Conservation (phyloP, 2,797 vertebrate genomes). For the Macrochelys suwanniensis region DNA sequence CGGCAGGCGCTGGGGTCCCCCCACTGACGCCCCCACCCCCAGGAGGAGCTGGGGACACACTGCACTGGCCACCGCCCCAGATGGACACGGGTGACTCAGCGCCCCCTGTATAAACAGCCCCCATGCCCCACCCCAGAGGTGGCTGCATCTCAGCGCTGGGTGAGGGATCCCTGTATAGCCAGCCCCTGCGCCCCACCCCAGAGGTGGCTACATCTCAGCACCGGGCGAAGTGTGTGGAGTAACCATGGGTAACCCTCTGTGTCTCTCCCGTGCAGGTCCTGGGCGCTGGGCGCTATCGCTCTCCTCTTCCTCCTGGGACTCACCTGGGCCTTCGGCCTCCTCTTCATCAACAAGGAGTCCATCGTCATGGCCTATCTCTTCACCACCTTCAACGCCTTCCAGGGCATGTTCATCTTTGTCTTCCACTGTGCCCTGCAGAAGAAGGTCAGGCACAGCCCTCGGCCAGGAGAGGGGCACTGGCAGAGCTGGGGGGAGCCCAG, state of each 20-base stretch:
- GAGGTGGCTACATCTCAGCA: background rate
- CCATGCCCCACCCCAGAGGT: background rate
- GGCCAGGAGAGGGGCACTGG: background rate
- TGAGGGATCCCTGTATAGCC: background rate
- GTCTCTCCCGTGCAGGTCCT: constrained; percentile 84
- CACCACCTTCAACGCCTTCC: constrained; percentile 96
- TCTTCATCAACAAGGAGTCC: constrained; percentile 94
- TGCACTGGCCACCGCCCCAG: background rate
- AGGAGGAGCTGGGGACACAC: background rate
- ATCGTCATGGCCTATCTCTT: constrained; percentile 95
- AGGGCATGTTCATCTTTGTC: constrained; percentile 97
- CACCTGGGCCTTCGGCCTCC: constrained; percentile 94
- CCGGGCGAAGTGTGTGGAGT: background rate
- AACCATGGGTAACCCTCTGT: background rate
- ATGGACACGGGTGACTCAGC: background rate
- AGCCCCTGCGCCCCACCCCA: background rate
- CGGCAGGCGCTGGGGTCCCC: background rate
- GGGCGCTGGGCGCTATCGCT: constrained; percentile 91
- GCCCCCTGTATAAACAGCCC: background rate
- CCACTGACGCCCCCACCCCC: too few species aligned
- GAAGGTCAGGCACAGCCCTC: constrained; percentile 82
- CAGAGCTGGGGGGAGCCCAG: background rate
- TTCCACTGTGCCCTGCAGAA: constrained; percentile 97
- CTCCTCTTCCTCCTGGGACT: constrained; percentile 93
- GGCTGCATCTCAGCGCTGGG: background rate